phyloP scores from a whole-genome alignment of 2,888 invertebrate species.

The Hypena proboscidalis region DNA sequence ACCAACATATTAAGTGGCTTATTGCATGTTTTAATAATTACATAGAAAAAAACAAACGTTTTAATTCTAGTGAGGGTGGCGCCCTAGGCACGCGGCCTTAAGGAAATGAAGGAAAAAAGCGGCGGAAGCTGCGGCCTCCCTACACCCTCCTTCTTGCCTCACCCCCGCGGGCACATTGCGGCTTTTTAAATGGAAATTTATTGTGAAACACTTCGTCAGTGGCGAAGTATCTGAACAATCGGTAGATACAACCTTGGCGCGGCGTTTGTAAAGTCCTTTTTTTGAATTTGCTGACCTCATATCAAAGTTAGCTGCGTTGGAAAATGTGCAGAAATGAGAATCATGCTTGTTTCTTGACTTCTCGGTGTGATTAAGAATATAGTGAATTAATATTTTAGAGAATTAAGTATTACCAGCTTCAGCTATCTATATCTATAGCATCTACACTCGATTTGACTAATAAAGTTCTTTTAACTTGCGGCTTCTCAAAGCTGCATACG shows the following conservation, averaged over 20 bases:
- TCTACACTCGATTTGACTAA: no score
- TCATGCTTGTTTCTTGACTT: no score
- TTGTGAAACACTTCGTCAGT: conserved; percentile 84
- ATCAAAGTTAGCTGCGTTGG: conserved; percentile 24
- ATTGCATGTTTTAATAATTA: conserved; percentile 51
- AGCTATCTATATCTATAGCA: no score
- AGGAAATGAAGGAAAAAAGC: conserved; percentile 85
- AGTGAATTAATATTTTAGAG: no score
- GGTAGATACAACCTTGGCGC: conserved; percentile 57
- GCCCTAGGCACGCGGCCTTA: conserved; percentile 75
- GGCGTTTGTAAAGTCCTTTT: conserved; percentile 36
- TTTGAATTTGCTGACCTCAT: conserved; percentile 47
- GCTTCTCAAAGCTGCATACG: no score
- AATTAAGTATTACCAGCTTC: no score
- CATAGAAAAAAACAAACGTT: conserved; percentile 65
- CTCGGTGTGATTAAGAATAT: no score
- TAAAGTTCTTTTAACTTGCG: no score
- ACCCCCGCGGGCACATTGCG: conserved; percentile 60
- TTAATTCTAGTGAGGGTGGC: conserved; percentile 75
- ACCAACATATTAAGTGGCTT: conserved; percentile 34
- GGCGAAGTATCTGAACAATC: conserved; percentile 67
- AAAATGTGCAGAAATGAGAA: no score
- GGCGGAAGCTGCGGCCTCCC: conserved; percentile 71
- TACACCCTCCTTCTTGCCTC: conserved; percentile 34
- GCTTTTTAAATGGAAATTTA: conserved; percentile 86